These are phyloP conservation scores for Hyphantria cunea DNA, from an alignment of 1,140 invertebrate genomes.

Conservation along the genomic window DNA sequence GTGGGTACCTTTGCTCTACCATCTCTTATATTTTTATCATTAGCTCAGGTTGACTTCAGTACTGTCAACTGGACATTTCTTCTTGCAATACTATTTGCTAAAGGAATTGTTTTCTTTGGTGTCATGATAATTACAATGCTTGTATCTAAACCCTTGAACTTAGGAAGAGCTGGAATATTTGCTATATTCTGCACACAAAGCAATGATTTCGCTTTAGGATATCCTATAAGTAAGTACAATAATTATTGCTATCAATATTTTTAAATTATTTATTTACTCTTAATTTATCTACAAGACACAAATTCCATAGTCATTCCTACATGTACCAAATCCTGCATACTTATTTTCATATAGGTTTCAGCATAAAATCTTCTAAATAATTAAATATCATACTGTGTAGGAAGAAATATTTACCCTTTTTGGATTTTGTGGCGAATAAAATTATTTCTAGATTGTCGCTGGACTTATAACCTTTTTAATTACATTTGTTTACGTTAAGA, in stretches of 20 bases:
- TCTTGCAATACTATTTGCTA: conserved; percentile 92
- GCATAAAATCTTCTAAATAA: no score
- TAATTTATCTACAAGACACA: no score
- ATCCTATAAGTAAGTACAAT: conserved; percentile 92
- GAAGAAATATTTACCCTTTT: no score
- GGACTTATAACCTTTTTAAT: no score
- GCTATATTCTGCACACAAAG: conserved; percentile 98
- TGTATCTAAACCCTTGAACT: conserved; percentile 89
- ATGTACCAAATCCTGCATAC: no score
- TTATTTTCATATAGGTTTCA: no score
- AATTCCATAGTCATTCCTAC: no score
- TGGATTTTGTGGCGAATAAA: no score
- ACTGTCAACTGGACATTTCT: conserved; percentile 95
- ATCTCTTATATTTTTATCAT: conserved; percentile 94
- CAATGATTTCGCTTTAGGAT: conserved; percentile 99
- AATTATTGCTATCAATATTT: conserved; percentile 1
- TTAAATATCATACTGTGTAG: no score
- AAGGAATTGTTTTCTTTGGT: conserved; percentile 91
- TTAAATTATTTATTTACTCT: neutral
- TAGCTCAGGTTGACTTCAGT: conserved; percentile 92
- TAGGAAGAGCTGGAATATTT: conserved; percentile 93
- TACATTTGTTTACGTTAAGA: no score
- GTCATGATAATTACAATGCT: conserved; percentile 91
- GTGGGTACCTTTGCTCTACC: conserved; percentile 96
- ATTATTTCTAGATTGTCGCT: no score